Conservation (phyloP, 2,797 vertebrate species). For the Phoebastria nigripes region DNA sequence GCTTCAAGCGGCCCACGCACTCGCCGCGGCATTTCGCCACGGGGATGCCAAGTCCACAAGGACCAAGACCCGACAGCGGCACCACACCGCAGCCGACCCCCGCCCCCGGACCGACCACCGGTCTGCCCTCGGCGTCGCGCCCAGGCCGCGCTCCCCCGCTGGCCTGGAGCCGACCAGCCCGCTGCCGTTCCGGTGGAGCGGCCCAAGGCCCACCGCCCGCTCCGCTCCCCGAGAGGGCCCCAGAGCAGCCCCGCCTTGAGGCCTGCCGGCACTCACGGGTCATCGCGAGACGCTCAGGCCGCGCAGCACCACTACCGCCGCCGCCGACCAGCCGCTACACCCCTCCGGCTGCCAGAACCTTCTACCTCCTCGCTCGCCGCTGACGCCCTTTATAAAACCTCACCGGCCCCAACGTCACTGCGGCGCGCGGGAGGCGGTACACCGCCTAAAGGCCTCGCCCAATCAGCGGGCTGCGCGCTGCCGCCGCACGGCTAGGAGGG, state of each 20-base stretch:
- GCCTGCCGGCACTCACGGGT: conserved; percentile 49
- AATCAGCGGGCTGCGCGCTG: background rate
- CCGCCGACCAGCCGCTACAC: accelerated
- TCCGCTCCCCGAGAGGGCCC: background rate
- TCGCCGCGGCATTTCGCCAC: accelerated
- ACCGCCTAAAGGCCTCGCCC: accelerated
- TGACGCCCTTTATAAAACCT: accelerated
- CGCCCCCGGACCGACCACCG: accelerated
- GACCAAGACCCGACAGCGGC: too few relatives aligned
- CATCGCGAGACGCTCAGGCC: conserved; percentile 9
- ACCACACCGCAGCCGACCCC: too few relatives aligned
- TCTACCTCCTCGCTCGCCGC: accelerated
- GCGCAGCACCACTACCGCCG: accelerated
- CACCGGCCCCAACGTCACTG: background rate
- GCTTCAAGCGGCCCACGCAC: too few relatives aligned
- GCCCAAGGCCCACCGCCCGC: too few relatives aligned
- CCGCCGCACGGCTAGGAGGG: background rate
- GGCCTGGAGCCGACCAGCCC: background rate
- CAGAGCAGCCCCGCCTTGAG: accelerated
- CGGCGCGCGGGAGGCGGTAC: too few relatives aligned
- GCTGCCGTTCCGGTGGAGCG: background rate
- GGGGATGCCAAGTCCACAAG: accelerated
- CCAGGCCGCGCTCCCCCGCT: background rate
- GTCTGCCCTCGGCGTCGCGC: accelerated
- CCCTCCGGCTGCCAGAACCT: background rate